Conservation (phyloP, 92 coral and sea anemone genomes). For the Isaurus tuberculatus region DNA sequence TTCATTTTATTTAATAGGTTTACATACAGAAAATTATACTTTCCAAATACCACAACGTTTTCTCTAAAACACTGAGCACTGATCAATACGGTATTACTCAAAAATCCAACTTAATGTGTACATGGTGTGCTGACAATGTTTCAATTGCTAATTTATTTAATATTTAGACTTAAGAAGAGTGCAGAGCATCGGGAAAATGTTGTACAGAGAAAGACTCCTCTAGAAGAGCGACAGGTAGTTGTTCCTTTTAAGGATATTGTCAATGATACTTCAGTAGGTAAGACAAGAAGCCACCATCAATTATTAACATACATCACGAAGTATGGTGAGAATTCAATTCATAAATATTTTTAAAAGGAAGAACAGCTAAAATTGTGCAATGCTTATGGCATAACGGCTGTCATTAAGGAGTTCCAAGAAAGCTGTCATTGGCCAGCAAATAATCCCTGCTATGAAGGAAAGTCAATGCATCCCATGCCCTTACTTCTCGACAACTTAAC, state of each 20-base stretch:
- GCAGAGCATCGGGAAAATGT: slow-evolving; percentile 57
- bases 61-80: too few species aligned
- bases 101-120: too few species aligned
- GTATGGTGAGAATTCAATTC: slow-evolving; percentile 29
- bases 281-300: slow-evolving; percentile 33
- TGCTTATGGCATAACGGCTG: slow-evolving; percentile 32
- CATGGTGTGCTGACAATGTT: too few species aligned
- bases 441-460: slow-evolving; percentile 26
- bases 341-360: slow-evolving; percentile 11
- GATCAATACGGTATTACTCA: too few species aligned
- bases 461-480: slow-evolving; percentile 7
- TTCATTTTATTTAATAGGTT: too few species aligned
- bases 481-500: slow-evolving; percentile 33
- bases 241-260: slow-evolving; percentile 43
- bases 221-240: slow-evolving; percentile 45
- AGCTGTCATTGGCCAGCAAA: slow-evolving; percentile 4
- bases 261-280: background rate
- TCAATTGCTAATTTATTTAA: too few species aligned
- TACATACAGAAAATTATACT: too few species aligned
- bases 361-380: slow-evolving; percentile 28
- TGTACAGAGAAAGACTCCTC: slow-evolving; percentile 21
- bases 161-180: slow-evolving; percentile 47
- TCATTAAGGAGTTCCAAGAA: slow-evolving; percentile 23
- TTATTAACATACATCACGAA: background rate
- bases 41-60: too few species aligned